A percentile compares a stretch with the other conserved stretches of the same genome.
Conservation (phyloP, 1,140 invertebrate genomes). For the Trissolcus basalis region DNA sequence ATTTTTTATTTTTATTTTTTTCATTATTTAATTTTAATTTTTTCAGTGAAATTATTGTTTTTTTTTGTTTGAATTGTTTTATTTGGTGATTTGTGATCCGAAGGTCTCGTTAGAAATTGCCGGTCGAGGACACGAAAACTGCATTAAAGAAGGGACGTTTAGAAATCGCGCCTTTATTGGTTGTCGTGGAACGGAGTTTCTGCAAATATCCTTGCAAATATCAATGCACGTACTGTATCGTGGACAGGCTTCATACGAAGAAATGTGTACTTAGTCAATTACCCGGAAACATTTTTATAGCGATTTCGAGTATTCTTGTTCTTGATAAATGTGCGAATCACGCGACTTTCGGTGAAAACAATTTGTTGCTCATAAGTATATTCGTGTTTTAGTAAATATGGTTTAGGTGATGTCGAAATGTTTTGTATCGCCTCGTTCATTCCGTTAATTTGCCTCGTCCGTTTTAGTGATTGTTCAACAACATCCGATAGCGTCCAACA, state of each 20-base stretch:
- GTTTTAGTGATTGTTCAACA: too few relatives aligned
- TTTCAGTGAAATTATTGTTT: too few relatives aligned
- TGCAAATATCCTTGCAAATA: constrained; percentile 22
- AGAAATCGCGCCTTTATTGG: constrained; percentile 5
- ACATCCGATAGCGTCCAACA: too few relatives aligned
- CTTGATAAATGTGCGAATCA: constrained; percentile 33
- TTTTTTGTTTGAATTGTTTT: too few relatives aligned
- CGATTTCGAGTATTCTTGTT: constrained; percentile 42
- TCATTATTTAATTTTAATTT: too few relatives aligned
- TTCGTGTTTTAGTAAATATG: too few relatives aligned
- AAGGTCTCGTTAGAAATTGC: not conserved
- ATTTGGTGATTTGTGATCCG: too few relatives aligned
- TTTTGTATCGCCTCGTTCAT: too few relatives aligned
- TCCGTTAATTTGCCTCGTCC: too few relatives aligned
- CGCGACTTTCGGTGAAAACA: constrained; percentile 23
- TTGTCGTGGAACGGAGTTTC: not conserved
- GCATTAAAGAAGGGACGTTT: not conserved
- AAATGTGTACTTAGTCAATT: constrained; percentile 41
- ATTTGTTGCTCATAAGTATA: not conserved
- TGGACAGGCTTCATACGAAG: constrained; percentile 26
- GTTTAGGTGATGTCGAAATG: too few relatives aligned
- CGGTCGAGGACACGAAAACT: too few relatives aligned
- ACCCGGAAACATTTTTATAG: constrained; percentile 48
- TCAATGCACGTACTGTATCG: constrained; percentile 24
- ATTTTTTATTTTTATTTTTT: too few relatives aligned